Percentiles rank a stretch among this genome's conserved stretches.
These are phyloP conservation scores for Branchinecta lindahli DNA, from an alignment of 1,140 invertebrate genomes.

Conservation along the genomic window DNA sequence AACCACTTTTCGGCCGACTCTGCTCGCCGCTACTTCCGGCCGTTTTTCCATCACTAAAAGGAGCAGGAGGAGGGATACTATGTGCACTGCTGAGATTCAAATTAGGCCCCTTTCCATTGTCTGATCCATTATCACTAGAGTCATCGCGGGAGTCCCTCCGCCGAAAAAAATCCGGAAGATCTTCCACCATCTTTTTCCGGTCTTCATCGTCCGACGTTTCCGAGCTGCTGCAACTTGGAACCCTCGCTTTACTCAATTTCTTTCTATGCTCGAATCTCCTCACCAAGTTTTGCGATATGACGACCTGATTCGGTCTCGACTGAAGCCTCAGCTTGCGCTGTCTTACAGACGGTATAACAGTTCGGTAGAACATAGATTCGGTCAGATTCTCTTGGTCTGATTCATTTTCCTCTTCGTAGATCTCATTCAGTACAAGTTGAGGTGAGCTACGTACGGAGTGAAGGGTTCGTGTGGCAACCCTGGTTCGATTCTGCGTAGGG, in stretches of 20 bases:
- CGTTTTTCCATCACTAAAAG: slow-evolving; percentile 12
- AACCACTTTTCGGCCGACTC: slow-evolving; percentile 19
- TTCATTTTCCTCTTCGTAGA: slow-evolving; percentile 44
- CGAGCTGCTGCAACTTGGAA: slow-evolving; percentile 71
- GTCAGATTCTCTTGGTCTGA: slow-evolving; percentile 20
- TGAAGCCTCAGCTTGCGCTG: slow-evolving; percentile 22
- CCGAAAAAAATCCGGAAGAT: slow-evolving; percentile 43
- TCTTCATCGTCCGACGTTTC: slow-evolving; percentile 77
- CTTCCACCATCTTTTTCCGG: slow-evolving; percentile 57
- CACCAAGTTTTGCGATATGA: slow-evolving; percentile 31
- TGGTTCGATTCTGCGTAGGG: slow-evolving; percentile 23
- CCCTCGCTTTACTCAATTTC: slow-evolving; percentile 57
- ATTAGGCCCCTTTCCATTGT: background rate
- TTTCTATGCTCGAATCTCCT: slow-evolving; percentile 45
- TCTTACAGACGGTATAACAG: slow-evolving; percentile 10
- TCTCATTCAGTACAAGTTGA: slow-evolving; percentile 49
- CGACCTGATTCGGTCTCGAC: slow-evolving; percentile 24
- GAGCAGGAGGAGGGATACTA: background rate
- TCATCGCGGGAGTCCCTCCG: slow-evolving; percentile 58
- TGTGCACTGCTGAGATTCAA: background rate
- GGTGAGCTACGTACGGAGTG: slow-evolving; percentile 40
- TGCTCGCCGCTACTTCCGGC: slow-evolving; percentile 21
- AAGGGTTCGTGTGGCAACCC: slow-evolving; percentile 29
- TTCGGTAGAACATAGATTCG: slow-evolving; percentile 17
- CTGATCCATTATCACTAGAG: slow-evolving; percentile 44